Base-by-base conservation (phyloP, 2,888 invertebrate species). In the Brenthis hecate region DNA sequence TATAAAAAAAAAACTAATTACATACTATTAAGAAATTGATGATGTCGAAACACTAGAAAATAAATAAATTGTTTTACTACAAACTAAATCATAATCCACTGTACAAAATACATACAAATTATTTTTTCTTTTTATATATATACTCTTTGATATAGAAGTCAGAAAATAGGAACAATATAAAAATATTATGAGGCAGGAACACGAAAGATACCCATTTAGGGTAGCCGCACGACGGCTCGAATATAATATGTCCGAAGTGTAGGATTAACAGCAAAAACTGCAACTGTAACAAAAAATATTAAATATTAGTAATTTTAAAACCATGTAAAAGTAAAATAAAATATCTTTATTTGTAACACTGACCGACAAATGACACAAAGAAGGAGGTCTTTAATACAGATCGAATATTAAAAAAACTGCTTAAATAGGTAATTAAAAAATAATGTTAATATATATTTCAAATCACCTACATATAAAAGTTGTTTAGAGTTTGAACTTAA, bases 81-180 rank as follows among this genome's bases (percentile, higher is more conserved):
- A 66, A 63, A 50, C 23, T 65, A 74, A 19, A 19, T 57, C 62
- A 60, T 62, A 56, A 58, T 36, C 65, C 57, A 60, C 69, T 65
- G 56, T 43, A 56, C 82, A 82, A 56, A 78, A 58, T 48, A 28
- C 5, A n/a, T 48, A 28, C n/a, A 50, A 50, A 74, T 85, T 85
- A 74, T 72, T 80, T 81, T 84, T 85, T 85, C 77, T 89, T 93
- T 76, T 93, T 93, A 66, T 85, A 78, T 68, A 95, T 82, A 80
- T 96, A 96, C n/a, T 94, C 85, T 77, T 94, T 95, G 74, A 94
- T 92, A 74, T 96, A 96, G 81, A 96, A 96, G 75, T 96, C 95
- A 8, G 89, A 85, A 82, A 96, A 96, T 48, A 96, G 85, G 70
- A 94, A 82, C 8, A 95, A 85, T 89, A 96, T 95, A 77, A 95